A percentile compares a stretch with the other conserved stretches of the same genome.
These are phyloP conservation scores for Uromys caudimaculatus DNA, from an alignment of 2,797 vertebrate species.

Conservation along the genomic window DNA sequence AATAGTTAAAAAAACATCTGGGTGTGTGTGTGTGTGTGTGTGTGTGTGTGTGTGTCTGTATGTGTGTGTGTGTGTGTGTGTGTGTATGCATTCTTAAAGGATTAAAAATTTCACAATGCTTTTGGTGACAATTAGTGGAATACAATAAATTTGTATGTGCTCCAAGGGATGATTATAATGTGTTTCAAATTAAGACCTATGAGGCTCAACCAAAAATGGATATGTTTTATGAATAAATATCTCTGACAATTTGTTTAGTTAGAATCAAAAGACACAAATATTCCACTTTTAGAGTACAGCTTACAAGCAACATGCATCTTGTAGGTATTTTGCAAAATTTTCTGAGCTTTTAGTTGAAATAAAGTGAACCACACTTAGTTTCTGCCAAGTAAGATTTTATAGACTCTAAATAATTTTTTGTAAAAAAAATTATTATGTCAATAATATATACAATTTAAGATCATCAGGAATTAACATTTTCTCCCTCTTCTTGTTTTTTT, in stretches of 20 bases:
- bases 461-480: background rate
- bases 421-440: background rate
- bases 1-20: background rate
- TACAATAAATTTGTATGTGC: background rate
- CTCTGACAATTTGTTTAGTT: background rate
- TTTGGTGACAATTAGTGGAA: constrained; percentile 49
- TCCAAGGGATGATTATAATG: background rate
- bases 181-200: constrained; percentile 46
- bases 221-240: background rate
- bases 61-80: too few relatives aligned
- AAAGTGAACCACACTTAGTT: background rate
- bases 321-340: background rate
- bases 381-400: background rate
- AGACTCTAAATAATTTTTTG: background rate
- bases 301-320: background rate
- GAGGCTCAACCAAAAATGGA: background rate
- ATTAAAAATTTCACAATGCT: background rate
- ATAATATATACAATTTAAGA: background rate
- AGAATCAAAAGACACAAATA: background rate
- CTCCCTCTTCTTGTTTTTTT: background rate
- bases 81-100: background rate
- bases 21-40: background rate
- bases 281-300: background rate
- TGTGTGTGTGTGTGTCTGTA: background rate
- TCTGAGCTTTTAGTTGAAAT: background rate